These are phyloP conservation scores for Bibio marci DNA, from an alignment of 2,888 invertebrate species.

Conservation along the genomic window DNA sequence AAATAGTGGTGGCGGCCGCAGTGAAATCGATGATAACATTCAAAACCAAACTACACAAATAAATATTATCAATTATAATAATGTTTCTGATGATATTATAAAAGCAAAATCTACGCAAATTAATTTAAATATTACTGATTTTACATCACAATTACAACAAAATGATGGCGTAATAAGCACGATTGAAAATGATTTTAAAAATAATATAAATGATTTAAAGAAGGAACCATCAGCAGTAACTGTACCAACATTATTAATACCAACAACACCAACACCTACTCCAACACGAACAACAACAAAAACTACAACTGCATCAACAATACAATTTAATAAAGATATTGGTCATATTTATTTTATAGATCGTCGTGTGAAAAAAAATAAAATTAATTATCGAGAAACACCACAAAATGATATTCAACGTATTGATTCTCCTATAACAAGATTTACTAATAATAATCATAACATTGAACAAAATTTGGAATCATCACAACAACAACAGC, in stretches of 20 bases:
- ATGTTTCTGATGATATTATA: too few relatives aligned
- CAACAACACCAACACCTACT: conserved; percentile 15
- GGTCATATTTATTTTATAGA: too few relatives aligned
- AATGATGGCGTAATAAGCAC: conserved; percentile 22
- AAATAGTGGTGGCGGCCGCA: background rate
- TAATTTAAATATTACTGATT: conserved; percentile 9
- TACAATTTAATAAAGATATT: background rate
- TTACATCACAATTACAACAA: conserved; percentile 25
- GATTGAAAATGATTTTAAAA: conserved; percentile 24
- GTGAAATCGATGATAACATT: conserved; percentile 3
- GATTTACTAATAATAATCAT: too few relatives aligned
- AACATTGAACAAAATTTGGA: background rate
- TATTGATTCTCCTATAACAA: too few relatives aligned
- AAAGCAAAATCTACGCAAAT: too few relatives aligned
- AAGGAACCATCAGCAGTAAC: background rate
- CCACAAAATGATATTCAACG: too few relatives aligned
- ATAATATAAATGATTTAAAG: background rate
- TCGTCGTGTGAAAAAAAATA: too few relatives aligned
- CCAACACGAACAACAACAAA: conserved; percentile 14
- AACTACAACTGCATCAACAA: background rate
- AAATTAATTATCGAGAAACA: too few relatives aligned
- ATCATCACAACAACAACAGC: conserved; percentile 13
- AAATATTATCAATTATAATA: background rate
- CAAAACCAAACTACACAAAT: conserved; percentile 6
- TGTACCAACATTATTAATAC: background rate